Evolutionary conservation across 2,797 vertebrate species (phyloP), one percentile per base, ranked within the genome.

Genomic region (Melanitta fusca): DNA sequence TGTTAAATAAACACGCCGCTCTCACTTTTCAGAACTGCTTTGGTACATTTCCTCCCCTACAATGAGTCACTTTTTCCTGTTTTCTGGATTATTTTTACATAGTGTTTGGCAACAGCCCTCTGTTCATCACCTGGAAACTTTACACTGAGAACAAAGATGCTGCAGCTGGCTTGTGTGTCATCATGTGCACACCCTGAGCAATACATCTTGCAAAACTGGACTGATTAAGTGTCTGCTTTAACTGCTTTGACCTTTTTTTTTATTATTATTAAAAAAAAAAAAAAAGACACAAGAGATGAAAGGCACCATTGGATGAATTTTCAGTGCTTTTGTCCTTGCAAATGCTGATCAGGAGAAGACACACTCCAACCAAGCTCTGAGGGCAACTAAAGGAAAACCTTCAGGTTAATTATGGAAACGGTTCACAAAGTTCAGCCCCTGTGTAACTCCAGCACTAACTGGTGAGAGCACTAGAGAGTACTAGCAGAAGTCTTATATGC

Each of bases 31-130:
- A 74, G 68, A 90, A 51, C 64, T 58, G 64, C 41, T 95, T 87
- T 82, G 43, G 90, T 80, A 75, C 36, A 43, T 91, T 64, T 84
- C 9, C 11, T 57, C 27, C 32, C 60, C 53, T 91, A 78, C 43
- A 91, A 24, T 11, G 60, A 97, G 80, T 80, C 85, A 88, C 84
- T 10, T 17, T 85, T 96, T 97, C 97, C 97, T 95, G 83, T 96
- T 96, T 97, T 96, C 95, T 89, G 93, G 89, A 89, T 94, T 82
- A 79, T 88, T 96, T 97, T 96, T 89, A 93, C 71, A 64, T 38
- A 43, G 49, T 47, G 11, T 95, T 97, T 97, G 95, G 92, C 96
- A 97, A 95, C 90, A 95, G 66, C 47, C 10, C 39, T 73, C 22
- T 94, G 95, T 96, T 97, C 93, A 77, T 93, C 96, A 85, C 90